These are phyloP conservation scores for Erebia palarica DNA, from an alignment of 2,888 invertebrate genomes.

Conservation along the genomic window DNA sequence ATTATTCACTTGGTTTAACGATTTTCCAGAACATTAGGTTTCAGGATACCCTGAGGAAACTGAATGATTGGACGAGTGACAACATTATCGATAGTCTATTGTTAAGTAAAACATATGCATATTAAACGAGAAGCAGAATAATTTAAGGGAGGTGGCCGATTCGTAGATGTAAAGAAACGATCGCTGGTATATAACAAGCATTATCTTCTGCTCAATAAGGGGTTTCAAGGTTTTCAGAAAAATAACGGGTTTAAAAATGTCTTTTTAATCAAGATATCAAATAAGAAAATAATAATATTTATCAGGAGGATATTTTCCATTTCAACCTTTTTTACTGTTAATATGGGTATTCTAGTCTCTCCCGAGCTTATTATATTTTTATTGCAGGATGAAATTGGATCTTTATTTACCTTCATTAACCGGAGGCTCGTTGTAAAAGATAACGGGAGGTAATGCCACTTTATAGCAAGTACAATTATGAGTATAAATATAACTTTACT, in stretches of 20 bases:
- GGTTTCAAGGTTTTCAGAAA: too few relatives aligned
- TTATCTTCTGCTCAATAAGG: too few relatives aligned
- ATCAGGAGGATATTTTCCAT: too few relatives aligned
- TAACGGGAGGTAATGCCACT: slow-evolving; percentile 10
- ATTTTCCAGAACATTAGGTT: not conserved
- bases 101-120: not conserved
- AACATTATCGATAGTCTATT: not conserved
- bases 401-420: slow-evolving; percentile 10
- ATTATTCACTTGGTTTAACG: slow-evolving; percentile 13
- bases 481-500: slow-evolving; percentile 12
- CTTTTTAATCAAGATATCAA: too few relatives aligned
- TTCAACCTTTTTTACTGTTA: too few relatives aligned
- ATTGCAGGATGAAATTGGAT: slow-evolving; percentile 6
- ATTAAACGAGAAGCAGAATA: not conserved
- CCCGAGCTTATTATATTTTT: slow-evolving; percentile 4
- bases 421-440: slow-evolving; percentile 12
- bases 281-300: too few relatives aligned
- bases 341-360: not conserved
- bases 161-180: not conserved
- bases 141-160: not conserved
- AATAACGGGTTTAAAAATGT: too few relatives aligned
- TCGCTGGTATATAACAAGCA: too few relatives aligned
- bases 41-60: not conserved
- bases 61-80: not conserved
- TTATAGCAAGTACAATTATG: slow-evolving; percentile 15